Percentiles rank a stretch among this genome's conserved stretches.
Conservation (phyloP, 2,113 vertebrate genomes). For the Pyrgilauda ruficollis region DNA sequence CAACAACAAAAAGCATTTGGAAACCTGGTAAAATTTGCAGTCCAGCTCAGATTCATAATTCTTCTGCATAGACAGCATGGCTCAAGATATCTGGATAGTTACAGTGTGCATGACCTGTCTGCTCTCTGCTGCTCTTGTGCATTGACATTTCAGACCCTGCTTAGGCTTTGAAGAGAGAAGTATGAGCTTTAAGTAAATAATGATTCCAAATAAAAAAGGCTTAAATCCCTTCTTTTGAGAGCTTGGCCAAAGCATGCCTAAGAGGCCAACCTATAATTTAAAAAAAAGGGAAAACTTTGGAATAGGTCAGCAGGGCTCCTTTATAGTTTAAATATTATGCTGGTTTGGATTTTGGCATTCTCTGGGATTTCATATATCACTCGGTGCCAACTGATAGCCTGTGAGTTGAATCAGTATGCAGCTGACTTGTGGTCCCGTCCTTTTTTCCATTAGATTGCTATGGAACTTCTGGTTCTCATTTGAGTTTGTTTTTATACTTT, state of each 20-base stretch:
- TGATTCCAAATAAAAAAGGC: not conserved
- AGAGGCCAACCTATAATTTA: slow-evolving; percentile 49
- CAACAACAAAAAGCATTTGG: not conserved
- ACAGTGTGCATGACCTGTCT: not conserved
- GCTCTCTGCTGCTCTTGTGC: not conserved
- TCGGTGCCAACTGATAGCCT: slow-evolving; percentile 39
- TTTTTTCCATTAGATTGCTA: not conserved
- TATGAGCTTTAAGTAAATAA: not conserved
- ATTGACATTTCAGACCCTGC: not conserved
- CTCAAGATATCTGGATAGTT: not conserved
- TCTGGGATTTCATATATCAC: slow-evolving; percentile 11
- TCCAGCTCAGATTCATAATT: not conserved
- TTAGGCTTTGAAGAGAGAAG: not conserved
- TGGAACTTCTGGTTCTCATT: slow-evolving; percentile 48
- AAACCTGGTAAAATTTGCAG: not conserved
- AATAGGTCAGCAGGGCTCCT: slow-evolving; percentile 24
- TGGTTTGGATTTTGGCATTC: slow-evolving; percentile 37
- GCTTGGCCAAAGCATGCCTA: slow-evolving; percentile 18
- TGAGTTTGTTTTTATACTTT: slow-evolving; percentile 33
- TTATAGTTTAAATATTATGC: slow-evolving; percentile 45
- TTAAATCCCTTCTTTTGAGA: slow-evolving; percentile 15
- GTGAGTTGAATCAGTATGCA: not conserved
- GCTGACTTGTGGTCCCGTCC: not conserved
- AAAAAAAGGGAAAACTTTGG: slow-evolving; percentile 40
- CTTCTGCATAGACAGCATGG: not conserved